A percentile compares a stretch with the other conserved stretches of the same genome.
These are phyloP conservation scores for Chloromyia formosa DNA, from an alignment of 2,888 invertebrate species.

Conservation along the genomic window DNA sequence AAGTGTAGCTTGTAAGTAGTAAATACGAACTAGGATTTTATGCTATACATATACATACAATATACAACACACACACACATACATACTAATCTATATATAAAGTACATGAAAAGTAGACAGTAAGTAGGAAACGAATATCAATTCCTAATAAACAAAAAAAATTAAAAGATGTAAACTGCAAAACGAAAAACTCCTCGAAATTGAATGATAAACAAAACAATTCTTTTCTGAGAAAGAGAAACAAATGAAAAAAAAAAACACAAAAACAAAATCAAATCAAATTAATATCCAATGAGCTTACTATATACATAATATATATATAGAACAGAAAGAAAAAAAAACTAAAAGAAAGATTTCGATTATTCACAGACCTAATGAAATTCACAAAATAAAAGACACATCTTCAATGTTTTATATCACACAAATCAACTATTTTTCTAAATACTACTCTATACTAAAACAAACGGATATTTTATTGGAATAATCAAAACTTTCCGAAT, in stretches of 20 bases:
- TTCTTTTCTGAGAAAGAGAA: neutral
- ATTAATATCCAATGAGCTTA: constrained; percentile 33
- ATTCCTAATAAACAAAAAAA: constrained; percentile 1
- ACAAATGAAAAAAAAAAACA: too few relatives aligned
- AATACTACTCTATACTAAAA: constrained; percentile 1
- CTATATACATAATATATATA: constrained; percentile 1
- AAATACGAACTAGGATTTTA: constrained; percentile 14
- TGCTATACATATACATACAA: constrained; percentile 1
- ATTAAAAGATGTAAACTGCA: too few relatives aligned
- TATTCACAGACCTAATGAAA: neutral
- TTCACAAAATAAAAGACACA: constrained; percentile 25
- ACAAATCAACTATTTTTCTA: constrained; percentile 35
- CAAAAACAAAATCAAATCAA: constrained; percentile 3
- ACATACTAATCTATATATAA: neutral
- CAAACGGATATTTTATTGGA: neutral
- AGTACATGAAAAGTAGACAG: neutral
- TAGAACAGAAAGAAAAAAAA: constrained; percentile 14
- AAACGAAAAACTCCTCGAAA: constrained; percentile 6
- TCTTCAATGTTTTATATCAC: constrained; percentile 30
- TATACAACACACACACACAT: too few relatives aligned
- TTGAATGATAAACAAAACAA: neutral
- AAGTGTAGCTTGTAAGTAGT: constrained; percentile 33
- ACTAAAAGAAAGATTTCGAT: constrained; percentile 4
- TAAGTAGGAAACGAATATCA: constrained; percentile 15
- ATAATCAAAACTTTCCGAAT: neutral